These are phyloP conservation scores for Luperina testacea DNA, from an alignment of 2,888 invertebrate genomes.

Conservation along the genomic window DNA sequence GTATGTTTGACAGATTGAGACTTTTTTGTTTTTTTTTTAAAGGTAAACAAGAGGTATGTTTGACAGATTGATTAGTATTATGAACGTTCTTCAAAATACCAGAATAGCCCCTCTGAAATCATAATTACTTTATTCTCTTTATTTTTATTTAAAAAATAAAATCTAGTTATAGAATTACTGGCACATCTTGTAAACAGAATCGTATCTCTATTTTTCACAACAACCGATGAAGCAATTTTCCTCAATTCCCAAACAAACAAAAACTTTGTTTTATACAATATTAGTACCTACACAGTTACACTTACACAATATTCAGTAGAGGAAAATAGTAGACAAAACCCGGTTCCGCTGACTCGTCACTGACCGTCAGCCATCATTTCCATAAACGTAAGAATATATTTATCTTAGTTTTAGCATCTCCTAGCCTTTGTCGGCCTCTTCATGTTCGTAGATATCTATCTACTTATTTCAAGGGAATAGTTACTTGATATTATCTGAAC, in stretches of 20 bases:
- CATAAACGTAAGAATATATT: slow-evolving; percentile 69
- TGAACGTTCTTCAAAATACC: background rate
- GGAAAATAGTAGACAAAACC: slow-evolving; percentile 51
- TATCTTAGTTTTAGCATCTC: slow-evolving; percentile 69
- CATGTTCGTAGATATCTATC: slow-evolving; percentile 49
- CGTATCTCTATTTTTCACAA: background rate
- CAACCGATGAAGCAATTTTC: background rate
- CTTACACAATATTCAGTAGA: slow-evolving; percentile 42
- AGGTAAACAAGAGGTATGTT: no score
- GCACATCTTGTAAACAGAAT: background rate
- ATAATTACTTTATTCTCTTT: background rate
- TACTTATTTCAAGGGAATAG: slow-evolving; percentile 50
- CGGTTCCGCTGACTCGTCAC: slow-evolving; percentile 58
- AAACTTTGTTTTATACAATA: slow-evolving; percentile 24
- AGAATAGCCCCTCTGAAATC: background rate
- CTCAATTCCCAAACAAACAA: slow-evolving; percentile 39
- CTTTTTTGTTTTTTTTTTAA: no score
- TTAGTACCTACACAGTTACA: slow-evolving; percentile 31
- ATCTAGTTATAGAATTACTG: background rate
- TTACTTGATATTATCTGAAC: slow-evolving; percentile 33
- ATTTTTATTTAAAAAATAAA: background rate
- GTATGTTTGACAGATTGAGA: background rate
- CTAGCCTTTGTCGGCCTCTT: slow-evolving; percentile 62
- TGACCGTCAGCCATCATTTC: slow-evolving; percentile 64
- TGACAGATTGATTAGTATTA: background rate